Evolutionary conservation across 2,888 invertebrate genomes (phyloP), one percentile per base, ranked within the genome.

Genomic region (Trisateles emortualis): DNA sequence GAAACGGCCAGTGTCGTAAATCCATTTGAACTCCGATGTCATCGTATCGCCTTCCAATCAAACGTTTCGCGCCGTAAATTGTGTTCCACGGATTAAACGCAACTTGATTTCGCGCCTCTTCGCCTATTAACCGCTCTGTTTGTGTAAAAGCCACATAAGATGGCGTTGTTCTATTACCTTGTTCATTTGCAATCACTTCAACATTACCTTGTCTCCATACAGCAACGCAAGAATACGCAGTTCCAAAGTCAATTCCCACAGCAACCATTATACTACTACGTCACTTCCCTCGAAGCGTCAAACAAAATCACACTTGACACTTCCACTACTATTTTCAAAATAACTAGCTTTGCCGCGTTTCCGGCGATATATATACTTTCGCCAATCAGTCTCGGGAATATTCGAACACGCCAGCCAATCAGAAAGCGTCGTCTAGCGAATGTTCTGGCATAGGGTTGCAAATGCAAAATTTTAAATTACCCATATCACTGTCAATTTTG

Each of bases 221-320:
- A 1, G 88, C 88, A 33, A 83, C 87, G 70, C 89, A 87, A 16
- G 82, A 83, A 61, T 76, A 81, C 17, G 86, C 79, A 1, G 87
- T 88, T 3, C 90, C 90, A 46, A 90, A 82, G 72, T 90, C 89
- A 6, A 90, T 88, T 0, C 89, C 90, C 0, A 90, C 74, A 5
- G 83, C 85, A 43, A 79, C 85, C 90, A 90, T 90, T 59, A 61
- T 74, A 2, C 26, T 16, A 10, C 22, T 9, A 13, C 14, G 14
- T 33, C 30, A 30, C 30, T n/a, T 11, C 11, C 11, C 2, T 1
- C 2, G n/a, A 30, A 30, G 11, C 30, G 11, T 3, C 30, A 30
- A 30, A 33, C 2, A 9, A 6, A 8, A 33, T 8, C n/a, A 32
- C 32, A 32, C 32, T 10, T 29, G n/a, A 29, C 10, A 24, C n/a